Evolutionary conservation across 2,888 invertebrate genomes (phyloP), one percentile per base, ranked within the genome.

Genomic region (Halictus quadricinctus): DNA sequence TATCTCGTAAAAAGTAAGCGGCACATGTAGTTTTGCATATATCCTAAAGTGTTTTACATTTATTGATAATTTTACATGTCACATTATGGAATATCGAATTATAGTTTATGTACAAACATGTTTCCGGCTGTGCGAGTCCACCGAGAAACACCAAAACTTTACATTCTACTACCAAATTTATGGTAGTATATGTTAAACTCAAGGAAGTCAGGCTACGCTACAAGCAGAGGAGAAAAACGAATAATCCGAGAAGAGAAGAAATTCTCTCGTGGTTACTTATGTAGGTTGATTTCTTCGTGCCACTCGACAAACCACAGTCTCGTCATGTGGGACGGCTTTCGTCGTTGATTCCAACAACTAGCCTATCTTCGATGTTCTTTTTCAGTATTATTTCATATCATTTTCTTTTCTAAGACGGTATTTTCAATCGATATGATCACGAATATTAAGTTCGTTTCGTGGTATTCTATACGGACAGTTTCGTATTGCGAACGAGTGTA

Each of bases 41-140:
- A 79, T 81, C 81, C 88, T 89, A 89, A 80, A 84, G 81, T 88
- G 81, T 87, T 88, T 91, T 81, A 87, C 83, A 89, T 91, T 91
- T 87, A 89, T 90, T 91, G 78, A 88, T 90, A 92, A 92, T 91
- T 92, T 92, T 91, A 93, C 91, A 93, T 88, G 88, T 89, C 90
- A 92, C 86, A 91, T 90, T 81, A 85, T 87, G 91, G 89, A 90
- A 90, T 90, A 92, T 89, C 84, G 89, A 88, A 90, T 84, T 89
- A 91, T 92, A 87, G 46, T 90, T 90, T 92, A 93, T 91, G 87
- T 92, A 92, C 91, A 92, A 88, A 76, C 83, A 86, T 88, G 85
- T 87, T 87, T 84, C 86, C 76, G 86, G 80, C 82, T 87, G 88
- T 72, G 84, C 81, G 69, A 79, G 79, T 84, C 72, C 82, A 78